A percentile compares a stretch with the other conserved stretches of the same genome.
These are phyloP conservation scores for Drosophila kanekoi DNA, from an alignment of 2,888 invertebrate genomes.

Conservation along the genomic window DNA sequence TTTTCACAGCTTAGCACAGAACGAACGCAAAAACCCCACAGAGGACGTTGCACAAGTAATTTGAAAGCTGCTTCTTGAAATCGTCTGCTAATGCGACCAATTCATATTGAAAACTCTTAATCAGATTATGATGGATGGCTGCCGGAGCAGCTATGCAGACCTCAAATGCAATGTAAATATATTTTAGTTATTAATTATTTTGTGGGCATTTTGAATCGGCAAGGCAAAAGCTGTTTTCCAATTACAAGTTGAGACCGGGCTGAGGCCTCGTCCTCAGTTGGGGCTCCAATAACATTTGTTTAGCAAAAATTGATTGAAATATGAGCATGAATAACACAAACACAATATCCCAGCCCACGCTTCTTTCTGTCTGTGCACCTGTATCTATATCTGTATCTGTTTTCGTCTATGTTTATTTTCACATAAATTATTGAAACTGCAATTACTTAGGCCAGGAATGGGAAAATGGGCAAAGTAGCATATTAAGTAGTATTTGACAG, in stretches of 20 bases:
- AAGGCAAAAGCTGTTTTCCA: conserved; percentile 44
- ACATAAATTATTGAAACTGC: conserved; percentile 77
- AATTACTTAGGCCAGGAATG: conserved; percentile 69
- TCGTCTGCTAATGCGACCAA: conserved; percentile 59
- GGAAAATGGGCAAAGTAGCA: conserved; percentile 33
- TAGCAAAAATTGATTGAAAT: conserved; percentile 69
- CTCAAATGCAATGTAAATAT: conserved; percentile 63
- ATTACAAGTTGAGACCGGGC: conserved; percentile 47
- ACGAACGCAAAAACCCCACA: not conserved
- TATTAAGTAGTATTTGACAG: conserved; percentile 25
- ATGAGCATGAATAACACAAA: conserved; percentile 26
- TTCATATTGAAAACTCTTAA: conserved; percentile 70
- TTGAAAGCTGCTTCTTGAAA: conserved; percentile 27
- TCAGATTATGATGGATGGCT: conserved; percentile 63
- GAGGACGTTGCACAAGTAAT: conserved; percentile 25
- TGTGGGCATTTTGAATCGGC: conserved; percentile 42
- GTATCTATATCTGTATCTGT: conserved; percentile 35
- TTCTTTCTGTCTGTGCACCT: conserved; percentile 2
- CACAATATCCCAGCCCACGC: conserved; percentile 17
- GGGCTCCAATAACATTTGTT: conserved; percentile 62
- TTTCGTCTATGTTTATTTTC: conserved; percentile 51
- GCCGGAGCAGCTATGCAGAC: conserved; percentile 19
- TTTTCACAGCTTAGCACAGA: conserved; percentile 70
- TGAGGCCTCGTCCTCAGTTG: not conserved
- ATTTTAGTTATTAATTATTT: conserved; percentile 74